These are phyloP conservation scores for Agriotes lineatus DNA, from an alignment of 2,888 invertebrate genomes.

Conservation along the genomic window DNA sequence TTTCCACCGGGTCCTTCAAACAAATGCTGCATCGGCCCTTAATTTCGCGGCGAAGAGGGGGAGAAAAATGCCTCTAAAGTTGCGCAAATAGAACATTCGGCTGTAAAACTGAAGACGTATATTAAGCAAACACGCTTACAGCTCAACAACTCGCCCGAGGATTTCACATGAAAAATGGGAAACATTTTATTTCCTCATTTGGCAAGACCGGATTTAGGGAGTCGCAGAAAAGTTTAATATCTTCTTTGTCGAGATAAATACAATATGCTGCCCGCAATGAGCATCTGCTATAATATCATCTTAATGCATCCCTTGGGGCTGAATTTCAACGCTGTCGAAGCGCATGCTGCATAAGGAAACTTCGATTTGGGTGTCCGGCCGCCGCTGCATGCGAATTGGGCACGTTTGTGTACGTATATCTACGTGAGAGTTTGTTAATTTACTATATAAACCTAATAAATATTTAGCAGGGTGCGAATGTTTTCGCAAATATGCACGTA, in stretches of 20 bases:
- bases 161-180: conserved; percentile 34
- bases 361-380: no score
- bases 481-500: no score
- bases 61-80: conserved; percentile 15
- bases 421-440: no score
- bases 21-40: conserved; percentile 17
- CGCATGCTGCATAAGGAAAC: no score
- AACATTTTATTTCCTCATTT: conserved; percentile 36
- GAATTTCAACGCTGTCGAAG: conserved; percentile 9
- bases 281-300: conserved; percentile 9
- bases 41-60: conserved; percentile 13
- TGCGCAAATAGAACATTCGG: conserved; percentile 13
- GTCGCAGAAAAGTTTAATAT: conserved; percentile 34
- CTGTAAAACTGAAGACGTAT: conserved; percentile 19
- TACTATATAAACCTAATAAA: no score
- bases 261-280: conserved; percentile 36
- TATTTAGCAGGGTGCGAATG: no score
- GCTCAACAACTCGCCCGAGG: conserved; percentile 29
- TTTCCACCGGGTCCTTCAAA: conserved; percentile 18
- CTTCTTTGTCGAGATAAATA: conserved; percentile 31
- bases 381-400: no score
- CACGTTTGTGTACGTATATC: no score
- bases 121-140: conserved; percentile 25
- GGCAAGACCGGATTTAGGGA: conserved; percentile 31
- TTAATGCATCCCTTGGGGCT: conserved; percentile 2